Percentiles rank a stretch among this genome's conserved stretches.
Evolutionary conservation across 2,113 vertebrate genomes (phyloP).

Genomic region (Phyllopteryx taeniolatus): DNA sequence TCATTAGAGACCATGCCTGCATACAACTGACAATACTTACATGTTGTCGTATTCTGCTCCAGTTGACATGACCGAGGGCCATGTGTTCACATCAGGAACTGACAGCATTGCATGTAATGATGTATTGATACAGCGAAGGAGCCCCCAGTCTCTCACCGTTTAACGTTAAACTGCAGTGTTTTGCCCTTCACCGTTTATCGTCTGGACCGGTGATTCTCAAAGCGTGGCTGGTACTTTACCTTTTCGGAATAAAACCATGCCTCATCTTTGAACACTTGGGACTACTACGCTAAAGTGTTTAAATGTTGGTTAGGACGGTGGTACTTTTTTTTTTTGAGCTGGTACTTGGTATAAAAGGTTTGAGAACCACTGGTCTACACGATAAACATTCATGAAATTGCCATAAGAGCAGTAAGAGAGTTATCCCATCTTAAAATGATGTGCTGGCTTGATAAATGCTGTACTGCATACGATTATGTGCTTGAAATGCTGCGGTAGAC

Average conservation of each 20-base stretch:
- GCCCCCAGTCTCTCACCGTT: slow-evolving; percentile 2
- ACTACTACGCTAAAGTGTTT: too few species aligned
- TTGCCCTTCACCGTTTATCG: background rate
- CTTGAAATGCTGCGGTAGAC: background rate
- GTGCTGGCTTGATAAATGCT: background rate
- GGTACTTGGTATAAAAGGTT: too few species aligned
- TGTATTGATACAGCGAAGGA: slow-evolving; percentile 41
- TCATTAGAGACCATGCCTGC: slow-evolving; percentile 37
- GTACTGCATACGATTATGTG: background rate
- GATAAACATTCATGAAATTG: slow-evolving; percentile 19
- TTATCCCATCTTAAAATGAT: background rate
- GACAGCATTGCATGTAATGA: slow-evolving; percentile 45
- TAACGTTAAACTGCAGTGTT: background rate
- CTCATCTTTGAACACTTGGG: too few species aligned
- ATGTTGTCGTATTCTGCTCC: slow-evolving; percentile 26
- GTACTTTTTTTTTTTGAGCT: too few species aligned
- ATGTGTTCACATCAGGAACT: slow-evolving; percentile 47
- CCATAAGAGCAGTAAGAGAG: background rate
- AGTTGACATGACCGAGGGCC: slow-evolving; percentile 29
- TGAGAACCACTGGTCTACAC: background rate
- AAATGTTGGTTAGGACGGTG: too few species aligned
- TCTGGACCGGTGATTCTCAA: too few species aligned
- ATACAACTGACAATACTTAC: slow-evolving; percentile 14
- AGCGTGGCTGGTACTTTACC: too few species aligned
- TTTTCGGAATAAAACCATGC: too few species aligned